Evolutionary conservation across 2,888 invertebrate genomes (phyloP).

Genomic region (Homarus gammarus): DNA sequence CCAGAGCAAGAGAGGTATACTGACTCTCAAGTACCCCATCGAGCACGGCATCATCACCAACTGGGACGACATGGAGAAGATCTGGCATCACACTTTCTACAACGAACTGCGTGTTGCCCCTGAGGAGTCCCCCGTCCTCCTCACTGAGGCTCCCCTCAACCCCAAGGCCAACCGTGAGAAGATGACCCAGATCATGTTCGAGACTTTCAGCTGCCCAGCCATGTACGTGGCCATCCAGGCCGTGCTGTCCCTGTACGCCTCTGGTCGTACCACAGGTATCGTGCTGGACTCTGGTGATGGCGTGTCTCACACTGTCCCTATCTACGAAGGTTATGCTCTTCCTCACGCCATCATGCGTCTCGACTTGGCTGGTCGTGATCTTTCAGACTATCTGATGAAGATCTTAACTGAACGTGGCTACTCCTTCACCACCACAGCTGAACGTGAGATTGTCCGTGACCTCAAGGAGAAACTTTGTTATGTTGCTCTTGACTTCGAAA

Average conservation of each 20-base stretch:
- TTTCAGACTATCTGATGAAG: conserved; percentile 98
- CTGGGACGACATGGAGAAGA: conserved; percentile 99
- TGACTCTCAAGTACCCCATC: conserved; percentile 82
- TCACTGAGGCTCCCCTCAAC: conserved; percentile 95
- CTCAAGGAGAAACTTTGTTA: conserved; percentile 71
- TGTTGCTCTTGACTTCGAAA: too few species aligned
- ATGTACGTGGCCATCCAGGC: conserved; percentile 97
- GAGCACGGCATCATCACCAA: conserved; percentile 86
- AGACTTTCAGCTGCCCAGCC: conserved; percentile 95
- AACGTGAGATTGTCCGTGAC: conserved; percentile 72
- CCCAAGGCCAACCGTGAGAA: conserved; percentile 97
- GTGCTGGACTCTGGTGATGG: conserved; percentile 81
- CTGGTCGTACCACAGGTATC: conserved; percentile 73
- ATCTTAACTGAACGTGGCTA: conserved; percentile 84
- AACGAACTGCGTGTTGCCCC: too few species aligned
- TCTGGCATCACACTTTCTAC: conserved; percentile 99
- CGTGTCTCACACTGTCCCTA: conserved; percentile 79
- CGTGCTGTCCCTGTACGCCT: conserved; percentile 80
- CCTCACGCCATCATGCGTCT: conserved; percentile 98
- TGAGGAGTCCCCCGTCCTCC: conserved; percentile 94
- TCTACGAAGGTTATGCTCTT: conserved; percentile 86
- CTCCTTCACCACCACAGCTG: conserved; percentile 72
- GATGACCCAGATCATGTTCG: conserved; percentile 91
- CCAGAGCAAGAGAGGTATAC: conserved; percentile 89
- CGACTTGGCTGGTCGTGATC: conserved; percentile 96